Base-by-base conservation (phyloP, 2,888 invertebrate genomes). In the Elegia similella region DNA sequence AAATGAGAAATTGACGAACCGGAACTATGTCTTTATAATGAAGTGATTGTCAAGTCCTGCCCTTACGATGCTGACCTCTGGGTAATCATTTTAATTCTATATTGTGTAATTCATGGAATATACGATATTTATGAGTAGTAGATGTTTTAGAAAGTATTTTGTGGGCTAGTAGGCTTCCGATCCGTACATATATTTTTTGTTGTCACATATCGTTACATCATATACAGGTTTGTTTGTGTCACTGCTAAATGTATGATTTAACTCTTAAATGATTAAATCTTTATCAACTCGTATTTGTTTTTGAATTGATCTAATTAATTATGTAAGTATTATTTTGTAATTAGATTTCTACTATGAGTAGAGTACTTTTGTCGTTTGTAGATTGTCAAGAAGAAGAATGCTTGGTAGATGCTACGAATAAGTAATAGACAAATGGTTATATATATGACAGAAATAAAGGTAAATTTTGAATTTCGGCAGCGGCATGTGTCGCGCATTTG, bases 21-120 rank as follows among this genome's bases (percentile, higher is more conserved):
- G 54, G 61, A 62, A 59, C 58, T 44, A 44, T 6, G 30, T 30
- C 15, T 29, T 23, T 12, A 50, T 57, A 57, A 52, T 43, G 38
- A 57, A 52, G 46, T 52, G 15, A 47, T 57, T 57, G 57, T 57
- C 32, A 44, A 44, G 53, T 32, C 42, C 7, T 34, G 48, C 54
- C 53, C 53, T 44, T 54, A 54, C 34, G 13, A 50, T 54, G 7
- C 13, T 59, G 59, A 61, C 61, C 59, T 63, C 57, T 63, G 1
- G 38, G 12, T 38, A 13, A 55, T 29, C 46, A 30, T 57, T 44
- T 8, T 42, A 53, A 60, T 46, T 61, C 17, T 56, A 59, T 54
- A 46, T 53, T 42, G 56, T 48, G 13, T 46, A 38, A 48, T 52
- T 12, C 12, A 34, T 12, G n/a, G 0, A 23, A 23, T 23, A n/a